Percentiles rank a stretch among this genome's conserved stretches.
phyloP scores from a whole-genome alignment of 2,113 vertebrate genomes.

The Pygathrix nemaeus region DNA sequence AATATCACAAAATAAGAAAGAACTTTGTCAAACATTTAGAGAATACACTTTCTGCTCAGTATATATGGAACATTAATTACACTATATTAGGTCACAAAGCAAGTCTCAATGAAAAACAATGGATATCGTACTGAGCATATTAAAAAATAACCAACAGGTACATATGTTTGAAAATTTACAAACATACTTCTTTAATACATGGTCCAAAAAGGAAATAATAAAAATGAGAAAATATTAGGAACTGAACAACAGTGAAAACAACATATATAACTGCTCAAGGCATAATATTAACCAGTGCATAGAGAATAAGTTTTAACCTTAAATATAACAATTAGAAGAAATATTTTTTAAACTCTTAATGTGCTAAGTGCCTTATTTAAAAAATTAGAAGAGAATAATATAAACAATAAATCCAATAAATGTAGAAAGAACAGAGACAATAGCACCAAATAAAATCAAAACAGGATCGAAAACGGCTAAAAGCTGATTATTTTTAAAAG shows the following conservation, averaged over 20 bases:
- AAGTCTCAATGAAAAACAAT: background rate
- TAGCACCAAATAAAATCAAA: background rate
- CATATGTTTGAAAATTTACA: background rate
- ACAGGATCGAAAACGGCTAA: background rate
- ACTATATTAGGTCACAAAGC: background rate
- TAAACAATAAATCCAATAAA: background rate
- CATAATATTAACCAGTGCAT: background rate
- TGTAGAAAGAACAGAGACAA: background rate
- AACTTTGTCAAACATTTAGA: background rate
- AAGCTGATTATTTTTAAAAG: background rate
- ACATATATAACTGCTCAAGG: background rate
- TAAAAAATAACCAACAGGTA: background rate
- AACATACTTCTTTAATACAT: background rate
- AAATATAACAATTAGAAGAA: background rate
- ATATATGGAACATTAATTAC: background rate
- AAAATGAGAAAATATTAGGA: slow-evolving; percentile 32
- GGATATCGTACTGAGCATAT: background rate
- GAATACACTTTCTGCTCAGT: background rate
- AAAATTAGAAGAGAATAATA: background rate
- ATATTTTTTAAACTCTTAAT: background rate
- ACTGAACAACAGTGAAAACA: background rate
- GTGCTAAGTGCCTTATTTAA: background rate
- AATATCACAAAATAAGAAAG: background rate
- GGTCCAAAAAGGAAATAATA: background rate
- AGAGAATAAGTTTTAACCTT: background rate